phyloP scores from a whole-genome alignment of 2,113 vertebrate genomes.

The Vulpes ferrilata region DNA sequence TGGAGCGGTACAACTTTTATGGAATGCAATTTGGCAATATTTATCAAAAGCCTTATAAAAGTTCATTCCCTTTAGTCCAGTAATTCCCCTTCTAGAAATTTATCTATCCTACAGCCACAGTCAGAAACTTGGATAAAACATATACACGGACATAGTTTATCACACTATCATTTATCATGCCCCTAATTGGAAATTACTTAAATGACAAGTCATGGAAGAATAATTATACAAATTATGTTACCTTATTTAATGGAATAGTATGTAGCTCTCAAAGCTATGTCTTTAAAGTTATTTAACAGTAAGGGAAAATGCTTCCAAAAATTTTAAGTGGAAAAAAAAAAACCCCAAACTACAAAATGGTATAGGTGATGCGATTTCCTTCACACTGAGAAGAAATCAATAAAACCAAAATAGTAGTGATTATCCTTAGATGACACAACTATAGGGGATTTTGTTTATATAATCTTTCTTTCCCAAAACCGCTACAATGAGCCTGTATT shows the following conservation, averaged over 20 bases:
- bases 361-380: not conserved
- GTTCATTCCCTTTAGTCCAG: conserved; percentile 34
- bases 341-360: not conserved
- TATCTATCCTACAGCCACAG: conserved; percentile 49
- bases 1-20: conserved; percentile 47
- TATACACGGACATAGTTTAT: not conserved
- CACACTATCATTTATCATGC: conserved; percentile 2
- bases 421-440: conserved; percentile 39
- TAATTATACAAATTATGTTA: not conserved
- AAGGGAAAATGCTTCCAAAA: not conserved
- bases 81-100: conserved; percentile 56
- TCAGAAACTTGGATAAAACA: conserved; percentile 60
- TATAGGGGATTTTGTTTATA: not conserved
- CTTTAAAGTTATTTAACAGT: conserved; percentile 20
- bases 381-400: not conserved
- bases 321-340: not conserved
- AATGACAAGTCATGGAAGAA: conserved; percentile 3
- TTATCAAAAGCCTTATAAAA: conserved; percentile 59
- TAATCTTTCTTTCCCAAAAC: not conserved
- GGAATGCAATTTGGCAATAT: conserved; percentile 59
- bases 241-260: conserved; percentile 47
- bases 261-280: conserved; percentile 32
- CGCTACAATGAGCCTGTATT: not conserved
- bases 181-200: conserved; percentile 24
- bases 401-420: conserved; percentile 25